These are phyloP conservation scores for Rosalia funebris DNA, from an alignment of 2,888 invertebrate species.

Conservation along the genomic window DNA sequence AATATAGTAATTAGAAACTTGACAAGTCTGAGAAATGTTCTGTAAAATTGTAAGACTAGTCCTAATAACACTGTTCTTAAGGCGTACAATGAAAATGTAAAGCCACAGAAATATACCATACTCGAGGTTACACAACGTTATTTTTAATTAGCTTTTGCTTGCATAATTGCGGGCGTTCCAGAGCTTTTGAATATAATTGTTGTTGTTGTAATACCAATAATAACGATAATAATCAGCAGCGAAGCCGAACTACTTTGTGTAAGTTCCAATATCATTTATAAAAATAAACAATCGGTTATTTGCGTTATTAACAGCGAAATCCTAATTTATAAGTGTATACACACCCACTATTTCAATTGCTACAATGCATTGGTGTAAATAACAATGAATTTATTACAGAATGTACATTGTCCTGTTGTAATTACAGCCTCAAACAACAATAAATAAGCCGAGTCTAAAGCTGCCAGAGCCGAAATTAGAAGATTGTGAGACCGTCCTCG, in stretches of 20 bases:
- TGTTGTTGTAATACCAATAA: conserved; percentile 37
- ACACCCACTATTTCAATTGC: conserved; percentile 44
- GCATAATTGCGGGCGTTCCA: neutral
- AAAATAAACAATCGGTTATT: conserved; percentile 38
- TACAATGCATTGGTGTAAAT: conserved; percentile 42
- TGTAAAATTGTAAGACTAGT: too few relatives aligned
- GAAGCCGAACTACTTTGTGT: conserved; percentile 17
- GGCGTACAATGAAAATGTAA: too few relatives aligned
- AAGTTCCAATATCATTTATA: conserved; percentile 6
- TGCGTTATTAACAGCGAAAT: conserved; percentile 36
- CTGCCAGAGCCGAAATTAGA: conserved; percentile 26
- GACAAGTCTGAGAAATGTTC: too few relatives aligned
- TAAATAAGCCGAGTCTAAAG: conserved; percentile 49
- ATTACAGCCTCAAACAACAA: conserved; percentile 47
- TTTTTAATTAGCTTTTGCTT: neutral
- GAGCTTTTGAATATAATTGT: conserved; percentile 16
- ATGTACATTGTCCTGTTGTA: conserved; percentile 44
- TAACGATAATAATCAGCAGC: conserved; percentile 35
- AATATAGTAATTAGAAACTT: too few relatives aligned
- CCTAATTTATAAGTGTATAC: conserved; percentile 40
- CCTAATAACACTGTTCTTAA: too few relatives aligned
- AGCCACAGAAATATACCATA: neutral
- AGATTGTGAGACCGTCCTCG: neutral
- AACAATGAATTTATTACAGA: conserved; percentile 44
- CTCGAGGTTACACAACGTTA: neutral